These are phyloP conservation scores for Lasioglossum oenotherae DNA, from an alignment of 2,888 invertebrate species.

Conservation along the genomic window DNA sequence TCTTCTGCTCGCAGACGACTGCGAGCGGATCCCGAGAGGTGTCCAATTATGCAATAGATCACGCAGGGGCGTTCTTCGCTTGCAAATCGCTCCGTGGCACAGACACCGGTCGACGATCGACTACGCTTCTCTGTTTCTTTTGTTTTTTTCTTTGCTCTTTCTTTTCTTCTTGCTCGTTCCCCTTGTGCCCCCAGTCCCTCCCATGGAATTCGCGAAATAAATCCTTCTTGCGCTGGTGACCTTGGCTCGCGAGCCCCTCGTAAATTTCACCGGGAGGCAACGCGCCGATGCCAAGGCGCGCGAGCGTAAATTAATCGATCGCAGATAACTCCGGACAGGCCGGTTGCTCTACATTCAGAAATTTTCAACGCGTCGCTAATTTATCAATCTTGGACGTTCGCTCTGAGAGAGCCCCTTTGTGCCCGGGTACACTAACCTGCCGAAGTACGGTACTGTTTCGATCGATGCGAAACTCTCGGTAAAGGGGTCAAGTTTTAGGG, in stretches of 20 bases:
- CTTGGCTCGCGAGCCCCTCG: constrained; percentile 47
- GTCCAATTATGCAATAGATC: constrained; percentile 68
- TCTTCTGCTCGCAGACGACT: constrained; percentile 39
- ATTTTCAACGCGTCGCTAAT: constrained; percentile 43
- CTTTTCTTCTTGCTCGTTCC: not conserved
- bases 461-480: not conserved
- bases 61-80: constrained; percentile 54
- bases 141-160: not conserved
- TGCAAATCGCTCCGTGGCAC: constrained; percentile 35
- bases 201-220: constrained; percentile 48
- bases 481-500: too few species aligned
- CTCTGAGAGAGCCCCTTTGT: not conserved
- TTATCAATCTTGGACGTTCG: constrained; percentile 40
- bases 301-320: constrained; percentile 62
- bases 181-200: not conserved
- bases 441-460: not conserved
- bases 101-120: constrained; percentile 21
- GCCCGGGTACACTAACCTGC: not conserved
- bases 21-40: constrained; percentile 23
- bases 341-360: constrained; percentile 58
- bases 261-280: constrained; percentile 48
- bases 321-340: constrained; percentile 46
- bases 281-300: constrained; percentile 9
- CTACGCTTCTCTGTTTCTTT: too few species aligned
- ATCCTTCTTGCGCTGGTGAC: constrained; percentile 44